Evolutionary conservation across 2,113 vertebrate species (phyloP).

Genomic region (Amazona vittata): DNA sequence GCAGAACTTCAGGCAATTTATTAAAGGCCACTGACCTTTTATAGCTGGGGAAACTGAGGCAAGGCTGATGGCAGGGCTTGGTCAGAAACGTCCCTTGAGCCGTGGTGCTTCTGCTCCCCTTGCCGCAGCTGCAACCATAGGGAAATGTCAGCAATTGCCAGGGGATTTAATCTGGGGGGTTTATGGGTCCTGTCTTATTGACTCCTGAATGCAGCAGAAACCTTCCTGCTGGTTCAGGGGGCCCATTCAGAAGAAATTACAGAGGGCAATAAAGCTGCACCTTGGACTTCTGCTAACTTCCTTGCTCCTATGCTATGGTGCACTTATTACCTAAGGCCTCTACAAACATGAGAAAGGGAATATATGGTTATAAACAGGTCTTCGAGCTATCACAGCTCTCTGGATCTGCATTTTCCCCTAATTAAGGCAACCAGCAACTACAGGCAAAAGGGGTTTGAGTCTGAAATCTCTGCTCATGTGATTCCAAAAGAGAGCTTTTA

Average conservation of each 20-base stretch:
- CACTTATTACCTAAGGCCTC: not conserved
- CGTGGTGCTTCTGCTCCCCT: rapidly evolving
- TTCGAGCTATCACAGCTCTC: not conserved
- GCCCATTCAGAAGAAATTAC: not conserved
- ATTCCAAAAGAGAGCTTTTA: not conserved
- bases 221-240: not conserved
- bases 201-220: not conserved
- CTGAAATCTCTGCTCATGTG: not conserved
- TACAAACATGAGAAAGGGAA: not conserved
- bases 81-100: not conserved
- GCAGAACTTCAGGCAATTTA: not conserved
- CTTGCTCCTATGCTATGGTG: not conserved
- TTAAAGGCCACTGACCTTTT: not conserved
- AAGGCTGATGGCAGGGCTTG: not conserved
- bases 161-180: rapidly evolving
- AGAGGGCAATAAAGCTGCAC: constrained; percentile 3
- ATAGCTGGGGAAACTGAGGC: not conserved
- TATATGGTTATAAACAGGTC: not conserved
- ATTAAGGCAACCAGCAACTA: not conserved
- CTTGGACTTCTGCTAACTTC: constrained; percentile 13
- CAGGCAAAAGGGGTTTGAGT: not conserved
- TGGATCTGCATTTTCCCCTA: not conserved
- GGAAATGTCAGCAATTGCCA: not conserved
- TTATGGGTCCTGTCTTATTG: not conserved
- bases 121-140: not conserved